Evolutionary conservation across 2,797 vertebrate genomes (phyloP), one percentile per base, ranked within the genome.

Genomic region (Eleutherodactylus coqui): DNA sequence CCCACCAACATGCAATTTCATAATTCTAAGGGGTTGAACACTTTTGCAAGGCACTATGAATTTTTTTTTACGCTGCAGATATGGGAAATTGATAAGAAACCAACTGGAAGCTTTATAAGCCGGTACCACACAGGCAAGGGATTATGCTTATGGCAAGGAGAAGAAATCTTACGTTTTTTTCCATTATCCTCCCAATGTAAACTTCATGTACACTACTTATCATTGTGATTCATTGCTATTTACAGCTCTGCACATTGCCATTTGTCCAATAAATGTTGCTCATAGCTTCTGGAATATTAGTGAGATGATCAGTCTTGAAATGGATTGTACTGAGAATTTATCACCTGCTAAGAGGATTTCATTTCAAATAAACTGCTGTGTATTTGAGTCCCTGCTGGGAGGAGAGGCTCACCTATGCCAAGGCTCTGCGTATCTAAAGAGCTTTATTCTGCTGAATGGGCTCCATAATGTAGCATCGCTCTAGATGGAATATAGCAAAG

Each of bases 321-420:
- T 86, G 73, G 79, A 55, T 82, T 58, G 72, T 70, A 82, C 58
- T 77, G 79, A 34, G 58, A 83, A 86, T 86, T 70, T 82, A 86
- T 82, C 79, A 86, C 79, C 85, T 86, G 79, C 85, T 86, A 83
- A 86, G 79, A 86, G 73, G 85, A 55, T 82, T 86, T 86, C 43
- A 82, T 81, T 86, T 86, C 62, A 75, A 41, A 80, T 85, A 86
- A 80, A 81, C 53, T 60, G 70, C 29, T 75, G 55, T 49, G 24
- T n/a, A n/a, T 85, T 10, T 70, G 55, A 72, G 21, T 75, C 45
- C 81, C 69, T 72, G 81, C 81, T 75, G 69, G 69, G 36, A 75
- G 69, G 69, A 58, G 51, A 58, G n/a, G 38, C 60, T 58, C 51
- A 83, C 49, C 69, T 58, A 60, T 45, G 67, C 34, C n/a, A 41